These are phyloP conservation scores for Myzus persicae DNA, from an alignment of 1,140 invertebrate species.

Conservation along the genomic window DNA sequence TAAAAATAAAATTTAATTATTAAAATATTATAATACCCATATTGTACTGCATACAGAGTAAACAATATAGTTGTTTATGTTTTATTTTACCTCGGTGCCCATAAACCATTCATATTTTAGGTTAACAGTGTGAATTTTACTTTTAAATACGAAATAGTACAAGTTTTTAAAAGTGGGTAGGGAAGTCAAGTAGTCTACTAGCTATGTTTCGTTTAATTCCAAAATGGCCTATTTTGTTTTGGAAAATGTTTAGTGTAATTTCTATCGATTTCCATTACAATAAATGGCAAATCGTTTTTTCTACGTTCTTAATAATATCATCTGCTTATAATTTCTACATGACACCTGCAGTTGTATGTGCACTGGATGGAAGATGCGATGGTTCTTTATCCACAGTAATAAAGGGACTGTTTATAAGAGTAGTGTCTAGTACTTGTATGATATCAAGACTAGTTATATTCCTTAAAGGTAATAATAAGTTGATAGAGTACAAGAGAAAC, in stretches of 20 bases:
- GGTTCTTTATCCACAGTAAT: not conserved
- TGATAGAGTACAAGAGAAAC: not conserved
- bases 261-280: not conserved
- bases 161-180: not conserved
- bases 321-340: not conserved
- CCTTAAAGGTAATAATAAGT: not conserved
- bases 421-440: not conserved
- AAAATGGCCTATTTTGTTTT: not conserved
- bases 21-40: not conserved
- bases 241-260: not conserved
- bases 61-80: constrained; percentile 7
- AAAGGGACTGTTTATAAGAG: not conserved
- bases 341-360: not conserved
- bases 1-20: not conserved
- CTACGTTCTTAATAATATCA: not conserved
- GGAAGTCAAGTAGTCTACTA: not conserved
- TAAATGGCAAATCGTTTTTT: not conserved
- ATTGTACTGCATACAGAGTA: not conserved
- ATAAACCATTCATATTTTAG: not conserved
- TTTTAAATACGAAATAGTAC: not conserved
- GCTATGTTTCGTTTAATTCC: not conserved
- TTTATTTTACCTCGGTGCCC: not conserved
- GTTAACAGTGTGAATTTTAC: not conserved
- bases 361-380: not conserved
- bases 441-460: not conserved